phyloP scores from a whole-genome alignment of 1,140 invertebrate species.

The Drosophila arawakana region DNA sequence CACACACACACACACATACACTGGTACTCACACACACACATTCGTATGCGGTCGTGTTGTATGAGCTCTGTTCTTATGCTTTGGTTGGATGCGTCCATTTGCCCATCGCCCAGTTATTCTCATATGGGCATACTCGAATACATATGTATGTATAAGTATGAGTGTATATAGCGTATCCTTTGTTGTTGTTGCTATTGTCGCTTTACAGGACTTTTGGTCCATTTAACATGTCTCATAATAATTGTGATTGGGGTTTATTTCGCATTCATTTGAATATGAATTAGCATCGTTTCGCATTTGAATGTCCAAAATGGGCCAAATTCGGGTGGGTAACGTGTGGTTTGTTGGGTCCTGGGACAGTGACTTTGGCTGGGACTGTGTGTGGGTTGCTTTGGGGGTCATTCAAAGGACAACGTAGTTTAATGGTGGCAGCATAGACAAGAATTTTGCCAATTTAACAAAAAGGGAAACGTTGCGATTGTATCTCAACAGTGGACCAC shows the following conservation, averaged over 20 bases:
- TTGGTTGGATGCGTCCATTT: constrained; percentile 39
- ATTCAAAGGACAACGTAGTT: constrained; percentile 43
- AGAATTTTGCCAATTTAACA: constrained; percentile 82
- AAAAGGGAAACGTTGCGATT: constrained; percentile 72
- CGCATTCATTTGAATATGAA: constrained; percentile 84
- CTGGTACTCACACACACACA: not conserved
- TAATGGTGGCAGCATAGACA: constrained; percentile 66
- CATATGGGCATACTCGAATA: constrained; percentile 33
- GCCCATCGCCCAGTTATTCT: constrained; percentile 31
- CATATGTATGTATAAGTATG: not conserved
- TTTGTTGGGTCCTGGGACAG: not conserved
- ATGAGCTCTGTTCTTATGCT: constrained; percentile 27
- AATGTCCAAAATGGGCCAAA: constrained; percentile 48
- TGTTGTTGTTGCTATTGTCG: constrained; percentile 35
- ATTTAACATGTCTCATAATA: constrained; percentile 84
- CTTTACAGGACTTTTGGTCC: constrained; percentile 81
- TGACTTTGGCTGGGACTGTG: not conserved
- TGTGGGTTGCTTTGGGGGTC: constrained; percentile 24
- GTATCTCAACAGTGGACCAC: constrained; percentile 68
- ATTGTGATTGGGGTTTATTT: constrained; percentile 83
- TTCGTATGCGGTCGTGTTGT: constrained; percentile 2
- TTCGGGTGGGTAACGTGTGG: constrained; percentile 3
- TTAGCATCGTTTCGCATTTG: constrained; percentile 77
- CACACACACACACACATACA: constrained; percentile 5
- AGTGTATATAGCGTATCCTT: constrained; percentile 13